Base-by-base conservation (phyloP, 2,113 vertebrate genomes). In the Ivindomyrus marchei region DNA sequence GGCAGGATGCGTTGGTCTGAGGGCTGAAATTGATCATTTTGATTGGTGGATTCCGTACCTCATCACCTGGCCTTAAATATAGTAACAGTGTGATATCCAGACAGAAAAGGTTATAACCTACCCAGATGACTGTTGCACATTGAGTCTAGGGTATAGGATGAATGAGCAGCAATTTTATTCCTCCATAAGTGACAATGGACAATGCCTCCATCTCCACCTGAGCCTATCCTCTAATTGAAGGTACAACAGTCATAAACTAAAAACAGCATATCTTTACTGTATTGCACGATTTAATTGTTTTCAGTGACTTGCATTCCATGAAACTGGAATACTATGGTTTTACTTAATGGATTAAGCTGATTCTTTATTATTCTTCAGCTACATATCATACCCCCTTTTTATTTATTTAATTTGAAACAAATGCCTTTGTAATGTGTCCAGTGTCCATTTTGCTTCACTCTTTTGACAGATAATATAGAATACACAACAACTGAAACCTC, bases 341-440 rank as follows among this genome's bases (percentile, higher is more conserved):
- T 92, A 92, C 92, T 91, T 92, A 91, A 90, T 85, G 92, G 90
- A 88, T 90, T 88, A 89, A 89, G 87, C 91, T 92, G 88, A 88
- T 42, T 56, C 50, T 88, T 85, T 19, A 13, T 84, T 88, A 89
- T 90, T 87, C 90, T 87, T 89, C 90, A 90, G 85, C 91, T 92
- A 90, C 89, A 91, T 46, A 93, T 88, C 89, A 52, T 47, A 52
- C 24, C 39, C 31, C 70, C 50, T 11, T 83, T 93, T 90, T 90
- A 91, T 91, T 88, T 89, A 49, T 91, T 91, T 91, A 92, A 93
- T 94, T 93, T 90, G 93, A 91, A 93, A 94, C 70, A 92, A 91
- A 95, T 94, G 93, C 93, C 93, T 93, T 95, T 91, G 93, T 94
- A 92, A 93, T 92, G 58, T 70, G 91, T 95, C 92, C 93, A 91